phyloP scores from a whole-genome alignment of 2,797 vertebrate species.

The Spea hammondii region DNA sequence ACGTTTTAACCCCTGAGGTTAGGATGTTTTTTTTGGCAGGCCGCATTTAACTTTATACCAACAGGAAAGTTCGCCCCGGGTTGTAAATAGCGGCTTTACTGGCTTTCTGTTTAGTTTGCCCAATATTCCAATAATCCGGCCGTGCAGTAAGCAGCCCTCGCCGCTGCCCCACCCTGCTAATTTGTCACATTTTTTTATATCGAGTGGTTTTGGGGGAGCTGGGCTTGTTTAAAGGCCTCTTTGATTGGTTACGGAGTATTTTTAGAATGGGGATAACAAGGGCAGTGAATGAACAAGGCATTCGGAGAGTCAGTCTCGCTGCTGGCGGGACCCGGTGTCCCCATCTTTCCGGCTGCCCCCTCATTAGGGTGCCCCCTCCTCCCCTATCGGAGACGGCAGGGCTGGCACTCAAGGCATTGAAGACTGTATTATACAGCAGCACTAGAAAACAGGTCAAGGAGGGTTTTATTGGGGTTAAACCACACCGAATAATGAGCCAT shows the following conservation, averaged over 20 bases:
- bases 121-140: conserved; percentile 29
- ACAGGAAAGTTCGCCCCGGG: conserved; percentile 22
- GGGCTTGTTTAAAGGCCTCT: conserved; percentile 72
- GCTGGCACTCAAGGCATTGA: conserved; percentile 24
- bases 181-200: conserved; percentile 50
- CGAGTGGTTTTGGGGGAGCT: conserved; percentile 54
- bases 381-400: conserved; percentile 19
- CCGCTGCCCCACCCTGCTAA: conserved; percentile 45
- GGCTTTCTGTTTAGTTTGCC: conserved; percentile 29
- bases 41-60: conserved; percentile 9
- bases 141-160: not conserved
- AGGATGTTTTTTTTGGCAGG: conserved; percentile 49
- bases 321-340: conserved; percentile 47
- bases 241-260: conserved; percentile 79
- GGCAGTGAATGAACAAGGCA: conserved; percentile 55
- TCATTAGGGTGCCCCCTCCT: conserved; percentile 33
- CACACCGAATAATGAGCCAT: conserved; percentile 37
- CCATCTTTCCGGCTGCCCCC: conserved; percentile 21
- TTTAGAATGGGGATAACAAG: conserved; percentile 76
- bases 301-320: conserved; percentile 38
- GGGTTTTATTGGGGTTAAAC: conserved; percentile 50
- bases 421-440: not conserved
- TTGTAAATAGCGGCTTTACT: conserved; percentile 44
- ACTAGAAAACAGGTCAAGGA: conserved; percentile 33
- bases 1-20: conserved; percentile 33